A percentile compares a stretch with the other conserved stretches of the same genome.
Conservation (phyloP, 2,797 vertebrate species). For the Echeneis naucrates region DNA sequence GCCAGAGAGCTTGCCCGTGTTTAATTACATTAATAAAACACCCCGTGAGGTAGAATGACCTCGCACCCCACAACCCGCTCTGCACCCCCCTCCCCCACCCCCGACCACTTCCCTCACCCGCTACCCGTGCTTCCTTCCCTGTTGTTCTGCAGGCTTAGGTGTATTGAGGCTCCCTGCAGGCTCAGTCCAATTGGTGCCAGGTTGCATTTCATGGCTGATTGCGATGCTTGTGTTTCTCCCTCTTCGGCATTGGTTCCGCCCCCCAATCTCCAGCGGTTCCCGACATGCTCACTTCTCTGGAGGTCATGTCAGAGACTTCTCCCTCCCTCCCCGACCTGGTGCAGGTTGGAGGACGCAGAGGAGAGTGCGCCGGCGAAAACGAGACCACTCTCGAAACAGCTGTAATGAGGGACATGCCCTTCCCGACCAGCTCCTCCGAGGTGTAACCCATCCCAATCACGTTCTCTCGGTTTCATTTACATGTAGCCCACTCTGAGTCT, state of each 20-base stretch:
- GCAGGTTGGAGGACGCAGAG: slow-evolving; percentile 64
- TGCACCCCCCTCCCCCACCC: too few species aligned
- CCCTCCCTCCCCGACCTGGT: slow-evolving; percentile 68
- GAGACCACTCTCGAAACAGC: slow-evolving; percentile 64
- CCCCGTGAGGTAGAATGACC: slow-evolving; percentile 80
- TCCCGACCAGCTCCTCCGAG: slow-evolving; percentile 66
- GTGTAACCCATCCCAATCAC: slow-evolving; percentile 59
- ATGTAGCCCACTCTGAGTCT: slow-evolving; percentile 29
- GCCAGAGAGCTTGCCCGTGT: slow-evolving; percentile 75
- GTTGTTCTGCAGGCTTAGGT: slow-evolving; percentile 62
- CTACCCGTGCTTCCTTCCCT: slow-evolving; percentile 38
- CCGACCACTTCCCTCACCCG: slow-evolving; percentile 42
- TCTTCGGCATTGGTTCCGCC: slow-evolving; percentile 65
- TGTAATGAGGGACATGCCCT: slow-evolving; percentile 77
- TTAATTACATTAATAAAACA: slow-evolving; percentile 87
- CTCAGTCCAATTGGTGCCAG: slow-evolving; percentile 76
- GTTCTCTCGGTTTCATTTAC: slow-evolving; percentile 34
- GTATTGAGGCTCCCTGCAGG: slow-evolving; percentile 67
- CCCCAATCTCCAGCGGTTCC: slow-evolving; percentile 77
- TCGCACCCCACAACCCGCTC: slow-evolving; percentile 63
- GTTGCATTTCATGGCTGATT: slow-evolving; percentile 84
- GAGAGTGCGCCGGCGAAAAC: slow-evolving; percentile 47
- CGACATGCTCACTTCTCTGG: slow-evolving; percentile 77
- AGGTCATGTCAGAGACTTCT: slow-evolving; percentile 79
- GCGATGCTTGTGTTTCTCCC: slow-evolving; percentile 76